Evolutionary conservation across 2,113 vertebrate genomes (phyloP), one percentile per base, ranked within the genome.

Genomic region (Peucedramus taeniatus): DNA sequence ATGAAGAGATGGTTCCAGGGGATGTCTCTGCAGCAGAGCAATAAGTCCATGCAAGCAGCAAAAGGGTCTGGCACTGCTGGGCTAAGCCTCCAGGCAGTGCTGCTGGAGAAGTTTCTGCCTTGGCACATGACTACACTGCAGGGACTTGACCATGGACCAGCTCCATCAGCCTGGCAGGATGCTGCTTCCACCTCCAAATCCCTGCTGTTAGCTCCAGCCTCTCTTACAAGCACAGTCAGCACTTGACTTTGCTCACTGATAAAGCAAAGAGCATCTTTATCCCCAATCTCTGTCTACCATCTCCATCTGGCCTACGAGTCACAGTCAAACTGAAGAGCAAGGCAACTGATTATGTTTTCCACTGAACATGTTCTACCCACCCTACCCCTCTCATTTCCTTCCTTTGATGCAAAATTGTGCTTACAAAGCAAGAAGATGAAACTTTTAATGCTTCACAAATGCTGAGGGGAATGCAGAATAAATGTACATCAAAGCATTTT

Each of bases 391-490:
- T 17, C 57, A 33, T 30, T 95, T 96, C 85, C 90, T 86, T 84
- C 68, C 83, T 96, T 78, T 89, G 87, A 87, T 83, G 37, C 2
- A 4, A 87, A 93, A 94, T 50, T 10, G 1, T 1, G 27, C 88
- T 96, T 94, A 84, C 13, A 0, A 87, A 90, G 86, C 90, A 94
- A 74, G n/a, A 92, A 66, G 69, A 87, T 28, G 26, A 92, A 89
- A 90, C 40, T 91, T 87, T 22, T 64, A 70, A 78, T 71, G 74
- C 51, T 61, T 93, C 75, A 63, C 63, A 88, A 93, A 88, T 19
- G 61, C 83, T 86, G 57, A 71, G 30, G 31, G 65, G 56, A 95
- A 75, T 17, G 51, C 28, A 93, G 51, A 95, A 88, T 66, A 89
- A 89, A 87, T 37, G 65, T 57, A 78, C 0, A 86, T 64, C 63